Base-by-base conservation (phyloP, 2,888 invertebrate genomes). In the Odontothrips loti region DNA sequence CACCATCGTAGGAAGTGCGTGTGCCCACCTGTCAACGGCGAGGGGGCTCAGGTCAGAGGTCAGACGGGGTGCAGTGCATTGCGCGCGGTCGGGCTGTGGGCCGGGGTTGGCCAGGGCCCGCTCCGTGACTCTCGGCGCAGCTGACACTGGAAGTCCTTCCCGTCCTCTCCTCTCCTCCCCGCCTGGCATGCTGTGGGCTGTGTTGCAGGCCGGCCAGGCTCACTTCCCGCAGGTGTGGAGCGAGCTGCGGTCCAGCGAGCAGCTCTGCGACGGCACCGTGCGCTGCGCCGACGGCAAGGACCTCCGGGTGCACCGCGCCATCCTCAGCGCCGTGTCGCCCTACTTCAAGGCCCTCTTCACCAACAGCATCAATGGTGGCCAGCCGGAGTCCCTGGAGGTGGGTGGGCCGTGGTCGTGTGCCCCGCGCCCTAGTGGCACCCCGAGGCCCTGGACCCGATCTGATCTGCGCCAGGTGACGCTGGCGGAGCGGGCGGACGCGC, bases 291-390 rank as follows among this genome's bases (percentile, higher is more conserved):
- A 91, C 85, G 91, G 91, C 85, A 89, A 89, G 85, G 87, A 90
- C 80, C 92, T 93, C 85, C 89, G 90, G 84, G 89, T 93, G 80
- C 94, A 94, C 85, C 89, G 94, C 82, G 92, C 91, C 23, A 92
- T 94, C 84, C 87, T 94, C 81, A 92, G 93, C 47, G 92, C 93
- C 48, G 91, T 91, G 79, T 93, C 93, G 87, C 92, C 93, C 34
- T 94, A 93, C 87, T 93, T 94, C 87, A 91, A 90, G 87, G 92
- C 92, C 0, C 89, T 93, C 83, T 93, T 94, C 87, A 91, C 92
- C 81, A 93, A 92, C 86, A 91, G 91, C 20, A 88, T 92, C 83
- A 91, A 91, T 84, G 89, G 90, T 84, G 91, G 90, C 81, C 89
- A 90, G 84, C 89, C 89, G 80, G 92, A 92, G 85, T 90, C 89